These are phyloP conservation scores for Drosophila mimica DNA, from an alignment of 2,888 invertebrate species.

Conservation along the genomic window DNA sequence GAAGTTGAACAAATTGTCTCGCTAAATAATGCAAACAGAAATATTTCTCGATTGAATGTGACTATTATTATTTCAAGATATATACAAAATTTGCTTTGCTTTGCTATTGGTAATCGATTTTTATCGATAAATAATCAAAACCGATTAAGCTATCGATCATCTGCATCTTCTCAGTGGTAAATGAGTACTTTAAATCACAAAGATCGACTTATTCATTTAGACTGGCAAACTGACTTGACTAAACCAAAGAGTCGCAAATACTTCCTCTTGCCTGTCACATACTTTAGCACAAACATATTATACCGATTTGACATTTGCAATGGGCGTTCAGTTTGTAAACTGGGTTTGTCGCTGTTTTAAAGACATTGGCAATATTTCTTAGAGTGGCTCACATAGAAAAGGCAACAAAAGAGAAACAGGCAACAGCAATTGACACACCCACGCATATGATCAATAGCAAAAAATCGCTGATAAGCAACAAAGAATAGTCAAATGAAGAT, in stretches of 20 bases:
- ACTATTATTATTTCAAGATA: no score
- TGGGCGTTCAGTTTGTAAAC: neutral
- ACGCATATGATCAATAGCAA: neutral
- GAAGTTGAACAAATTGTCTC: neutral
- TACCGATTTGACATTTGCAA: neutral
- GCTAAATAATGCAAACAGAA: no score
- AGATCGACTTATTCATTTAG: no score
- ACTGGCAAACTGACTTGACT: no score
- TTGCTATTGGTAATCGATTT: neutral
- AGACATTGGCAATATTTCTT: conserved; percentile 29
- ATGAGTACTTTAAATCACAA: no score
- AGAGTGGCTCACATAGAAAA: conserved; percentile 43
- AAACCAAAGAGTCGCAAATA: neutral
- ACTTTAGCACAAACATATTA: neutral
- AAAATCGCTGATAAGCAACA: conserved; percentile 13
- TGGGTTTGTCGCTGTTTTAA: conserved; percentile 8
- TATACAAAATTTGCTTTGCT: neutral
- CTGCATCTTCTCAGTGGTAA: no score
- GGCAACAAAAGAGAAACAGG: neutral
- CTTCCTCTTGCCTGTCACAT: neutral
- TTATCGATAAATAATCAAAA: neutral
- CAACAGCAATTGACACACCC: conserved; percentile 19
- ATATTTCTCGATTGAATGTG: no score
- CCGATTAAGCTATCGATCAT: no score
- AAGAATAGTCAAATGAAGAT: conserved; percentile 15